These are phyloP conservation scores for Glossophaga mutica DNA, from an alignment of 2,797 vertebrate genomes.

Conservation along the genomic window DNA sequence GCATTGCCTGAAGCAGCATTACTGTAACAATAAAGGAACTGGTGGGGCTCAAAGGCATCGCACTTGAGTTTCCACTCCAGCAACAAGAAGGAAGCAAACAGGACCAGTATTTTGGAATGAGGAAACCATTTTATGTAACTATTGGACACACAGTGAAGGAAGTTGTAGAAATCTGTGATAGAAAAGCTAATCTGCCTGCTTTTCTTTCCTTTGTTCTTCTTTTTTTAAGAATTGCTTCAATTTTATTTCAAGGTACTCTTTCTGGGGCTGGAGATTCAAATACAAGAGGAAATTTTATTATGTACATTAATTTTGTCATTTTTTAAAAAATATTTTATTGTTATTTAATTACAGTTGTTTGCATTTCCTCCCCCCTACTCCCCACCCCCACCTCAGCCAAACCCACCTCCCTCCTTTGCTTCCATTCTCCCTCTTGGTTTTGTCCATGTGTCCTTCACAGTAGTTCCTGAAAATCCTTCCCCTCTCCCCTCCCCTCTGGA, in stretches of 20 bases:
- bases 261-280: not conserved
- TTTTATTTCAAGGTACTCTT: slow-evolving; percentile 9
- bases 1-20: not conserved
- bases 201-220: no score
- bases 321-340: not conserved
- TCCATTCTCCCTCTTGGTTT: no score
- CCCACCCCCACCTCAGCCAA: no score
- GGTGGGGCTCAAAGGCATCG: rapidly evolving
- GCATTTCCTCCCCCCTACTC: no score
- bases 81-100: not conserved
- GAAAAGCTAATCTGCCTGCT: not conserved
- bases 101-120: not conserved
- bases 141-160: not conserved
- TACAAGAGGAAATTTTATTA: not conserved
- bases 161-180: not conserved
- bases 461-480: no score
- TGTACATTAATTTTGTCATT: not conserved
- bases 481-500: no score
- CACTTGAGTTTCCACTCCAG: not conserved
- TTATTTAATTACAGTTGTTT: no score
- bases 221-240: not conserved
- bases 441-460: no score
- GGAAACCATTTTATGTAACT: not conserved
- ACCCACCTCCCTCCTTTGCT: no score
- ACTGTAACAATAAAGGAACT: not conserved